A percentile compares a stretch with the other conserved stretches of the same genome.
Evolutionary conservation across 1,140 invertebrate species (phyloP).

Genomic region (Scaptomyza montana): DNA sequence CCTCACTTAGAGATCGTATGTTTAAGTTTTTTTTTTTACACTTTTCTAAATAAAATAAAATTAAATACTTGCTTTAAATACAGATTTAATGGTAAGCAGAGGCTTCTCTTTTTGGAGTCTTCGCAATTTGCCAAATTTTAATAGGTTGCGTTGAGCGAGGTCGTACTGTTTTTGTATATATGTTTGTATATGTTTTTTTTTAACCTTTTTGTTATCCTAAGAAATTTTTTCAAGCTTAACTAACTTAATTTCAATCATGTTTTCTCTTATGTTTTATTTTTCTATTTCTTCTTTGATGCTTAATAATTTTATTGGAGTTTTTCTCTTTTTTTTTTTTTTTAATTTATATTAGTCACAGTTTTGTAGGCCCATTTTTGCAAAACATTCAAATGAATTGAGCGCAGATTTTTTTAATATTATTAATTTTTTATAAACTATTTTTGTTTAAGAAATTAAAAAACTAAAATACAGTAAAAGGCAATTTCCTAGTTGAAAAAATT

Average conservation of each 20-base stretch:
- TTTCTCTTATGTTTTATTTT: conserved; percentile 24
- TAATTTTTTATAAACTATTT: conserved; percentile 36
- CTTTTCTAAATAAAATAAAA: too few relatives aligned
- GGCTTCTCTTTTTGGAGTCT: too few relatives aligned
- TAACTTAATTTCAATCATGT: conserved; percentile 36
- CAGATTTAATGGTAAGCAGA: too few relatives aligned
- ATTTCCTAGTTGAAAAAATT: conserved; percentile 73
- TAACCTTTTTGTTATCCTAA: conserved; percentile 35
- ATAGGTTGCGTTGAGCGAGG: too few relatives aligned
- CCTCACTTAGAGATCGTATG: too few relatives aligned
- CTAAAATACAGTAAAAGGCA: conserved; percentile 77
- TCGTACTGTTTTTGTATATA: neutral
- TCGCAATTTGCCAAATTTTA: too few relatives aligned
- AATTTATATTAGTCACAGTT: conserved; percentile 71
- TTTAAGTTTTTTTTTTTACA: too few relatives aligned
- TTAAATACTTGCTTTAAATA: too few relatives aligned
- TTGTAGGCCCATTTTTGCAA: conserved; percentile 66
- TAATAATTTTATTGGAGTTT: conserved; percentile 48
- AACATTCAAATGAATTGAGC: conserved; percentile 68
- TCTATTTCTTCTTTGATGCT: neutral
- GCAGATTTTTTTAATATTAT: conserved; percentile 62
- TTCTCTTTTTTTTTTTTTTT: conserved; percentile 28
- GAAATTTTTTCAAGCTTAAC: conserved; percentile 31
- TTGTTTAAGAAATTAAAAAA: conserved; percentile 55
- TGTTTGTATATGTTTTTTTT: conserved; percentile 24